Base-by-base conservation (phyloP, 2,888 invertebrate genomes). In the Leptopterna dolabrata region DNA sequence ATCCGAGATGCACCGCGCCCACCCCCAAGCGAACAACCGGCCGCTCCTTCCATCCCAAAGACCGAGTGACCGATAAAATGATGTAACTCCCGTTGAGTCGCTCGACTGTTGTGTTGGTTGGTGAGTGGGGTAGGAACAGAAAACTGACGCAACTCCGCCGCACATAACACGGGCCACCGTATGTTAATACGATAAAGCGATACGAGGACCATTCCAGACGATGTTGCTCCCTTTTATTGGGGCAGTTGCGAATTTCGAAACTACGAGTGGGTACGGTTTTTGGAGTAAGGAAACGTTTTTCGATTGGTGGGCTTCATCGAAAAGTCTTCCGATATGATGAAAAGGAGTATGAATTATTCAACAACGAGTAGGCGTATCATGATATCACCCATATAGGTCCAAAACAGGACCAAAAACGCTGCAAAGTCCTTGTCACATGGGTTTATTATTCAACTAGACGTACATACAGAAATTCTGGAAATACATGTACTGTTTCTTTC, bases 1-100 rank as follows among this genome's bases (percentile, higher is more conserved):
- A 47, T 55, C 30, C 27, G 27, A 41, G 83, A 83, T 83, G 41
- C 70, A 70, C 70, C 24, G 36, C 43, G 63, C 63, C 43, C 70
- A 70, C 30, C 81, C 27, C n/a, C 1, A 29, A 55, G 7, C 30
- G 27, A 1, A 27, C 14, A 45, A 80, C 36, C 29, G 82, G 80
- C 81, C 83, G 70, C 19, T 70, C 83, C 83, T 83, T 41, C 70
- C 71, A 70, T 36, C 19, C 36, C 81, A 81, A 45, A 78, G 81
- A 51, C 83, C 83, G 83, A 83, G 43, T 83, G 83, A 83, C 83
- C 83, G 83, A 83, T 36, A 51, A 55, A 81, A 83, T 83, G 83
- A 83, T 41, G 83, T 63, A 83, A 83, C 55, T 36, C 30, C 30
- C 73, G 36, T 41, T n/a, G 29, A 73, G 16, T 11, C 55, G 36